Percentiles rank a stretch among this genome's conserved stretches.
These are phyloP conservation scores for Anser brachyrhynchus DNA, from an alignment of 2,113 vertebrate species.

Conservation along the genomic window DNA sequence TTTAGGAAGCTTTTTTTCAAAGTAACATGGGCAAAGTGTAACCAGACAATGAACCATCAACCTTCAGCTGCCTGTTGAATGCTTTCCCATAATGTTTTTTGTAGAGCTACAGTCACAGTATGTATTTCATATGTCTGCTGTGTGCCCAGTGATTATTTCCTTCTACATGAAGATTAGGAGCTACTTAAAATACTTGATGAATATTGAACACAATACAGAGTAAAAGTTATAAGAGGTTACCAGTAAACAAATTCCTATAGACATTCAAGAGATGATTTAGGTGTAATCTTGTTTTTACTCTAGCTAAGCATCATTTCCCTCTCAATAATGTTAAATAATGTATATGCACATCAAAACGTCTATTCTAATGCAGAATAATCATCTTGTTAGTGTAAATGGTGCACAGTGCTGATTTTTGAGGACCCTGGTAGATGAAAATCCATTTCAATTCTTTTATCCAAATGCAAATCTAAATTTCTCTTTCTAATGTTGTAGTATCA, in stretches of 20 bases:
- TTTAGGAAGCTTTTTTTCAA: background rate
- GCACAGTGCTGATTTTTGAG: background rate
- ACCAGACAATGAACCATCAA: background rate
- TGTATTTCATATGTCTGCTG: background rate
- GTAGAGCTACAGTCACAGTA: background rate
- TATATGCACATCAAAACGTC: slow-evolving; percentile 34
- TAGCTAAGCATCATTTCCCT: background rate
- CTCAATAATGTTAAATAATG: slow-evolving; percentile 32
- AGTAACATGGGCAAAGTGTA: background rate
- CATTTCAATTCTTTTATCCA: slow-evolving; percentile 1
- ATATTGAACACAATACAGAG: background rate
- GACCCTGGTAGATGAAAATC: background rate
- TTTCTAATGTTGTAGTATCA: background rate
- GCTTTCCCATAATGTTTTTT: background rate
- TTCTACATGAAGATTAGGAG: background rate
- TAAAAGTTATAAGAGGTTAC: background rate
- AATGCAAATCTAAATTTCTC: slow-evolving; percentile 12
- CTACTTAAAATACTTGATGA: background rate
- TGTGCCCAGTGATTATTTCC: background rate
- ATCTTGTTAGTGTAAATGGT: background rate
- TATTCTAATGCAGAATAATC: background rate
- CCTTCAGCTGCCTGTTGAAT: background rate
- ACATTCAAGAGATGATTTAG: background rate
- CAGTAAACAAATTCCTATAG: background rate
- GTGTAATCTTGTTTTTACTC: background rate